Evolutionary conservation across 2,113 vertebrate genomes (phyloP), one percentile per base, ranked within the genome.

Genomic region (Silurus meridionalis): DNA sequence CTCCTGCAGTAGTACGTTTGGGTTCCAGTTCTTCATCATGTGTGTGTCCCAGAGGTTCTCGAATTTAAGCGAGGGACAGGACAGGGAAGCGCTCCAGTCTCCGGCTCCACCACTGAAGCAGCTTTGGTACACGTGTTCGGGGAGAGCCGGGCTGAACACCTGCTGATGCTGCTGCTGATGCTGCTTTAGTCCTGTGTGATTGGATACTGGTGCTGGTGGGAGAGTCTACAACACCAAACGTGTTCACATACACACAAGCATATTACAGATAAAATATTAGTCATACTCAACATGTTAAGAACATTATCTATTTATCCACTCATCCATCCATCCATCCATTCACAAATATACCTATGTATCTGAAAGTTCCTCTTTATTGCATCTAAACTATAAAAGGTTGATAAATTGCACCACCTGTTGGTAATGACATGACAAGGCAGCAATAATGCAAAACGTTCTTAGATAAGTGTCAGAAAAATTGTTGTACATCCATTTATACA

Each of bases 11-110:
- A 98, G 97, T 57, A 97, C 93, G 89, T 97, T 96, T 74, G 96
- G 95, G 93, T 96, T 99, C 97, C 97, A 99, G 95, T 96, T 97
- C 92, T 99, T 98, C 97, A 99, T 98, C 94, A 99, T 94, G 89
- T 98, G 96, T 85, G 97, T 96, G 83, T 96, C 97, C 97, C 98
- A 99, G 86, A 99, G 95, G 93, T 97, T 99, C 94, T 99, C 96
- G 89, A 99, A 97, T 93, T 99, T 99, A n/a, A 95, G 95, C 0
- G 95, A 95, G 87, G 95, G 94, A 89, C 95, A 96, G 87, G 94
- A 94, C 83, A 96, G 92, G 58, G 98, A 97, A 91, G 95, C 96
- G 93, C 96, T 97, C 97, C 97, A 99, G 93, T 99, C 97, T 75
- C 96, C 95, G 83, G 97, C 87, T 80, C 93, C 95, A 67, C 96